phyloP scores from a whole-genome alignment of 2,888 invertebrate genomes.

The Esperia sulphurella region DNA sequence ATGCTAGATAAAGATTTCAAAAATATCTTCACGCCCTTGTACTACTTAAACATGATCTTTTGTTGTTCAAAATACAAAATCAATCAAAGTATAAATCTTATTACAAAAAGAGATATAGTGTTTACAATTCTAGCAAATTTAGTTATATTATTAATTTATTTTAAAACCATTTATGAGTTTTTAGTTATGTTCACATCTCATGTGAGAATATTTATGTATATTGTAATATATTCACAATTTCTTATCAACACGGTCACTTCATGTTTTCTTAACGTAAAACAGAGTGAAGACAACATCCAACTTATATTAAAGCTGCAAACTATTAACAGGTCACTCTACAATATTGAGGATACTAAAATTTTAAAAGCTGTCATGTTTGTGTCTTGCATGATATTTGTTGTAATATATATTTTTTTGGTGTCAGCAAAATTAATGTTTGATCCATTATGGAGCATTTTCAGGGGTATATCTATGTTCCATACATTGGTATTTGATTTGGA shows the following conservation, averaged over 20 bases:
- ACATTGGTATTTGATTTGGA: conserved; percentile 23
- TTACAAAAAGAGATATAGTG: background rate
- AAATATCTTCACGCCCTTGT: background rate
- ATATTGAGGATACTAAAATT: no score
- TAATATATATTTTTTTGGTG: conserved; percentile 1
- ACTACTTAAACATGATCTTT: background rate
- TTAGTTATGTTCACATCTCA: background rate
- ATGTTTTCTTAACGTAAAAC: background rate
- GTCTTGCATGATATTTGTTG: background rate
- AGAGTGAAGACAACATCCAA: background rate
- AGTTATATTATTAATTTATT: background rate
- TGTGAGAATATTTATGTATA: background rate
- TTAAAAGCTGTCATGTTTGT: background rate
- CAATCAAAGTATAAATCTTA: background rate
- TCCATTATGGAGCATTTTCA: conserved; percentile 12
- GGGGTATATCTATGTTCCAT: conserved; percentile 14
- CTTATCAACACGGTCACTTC: background rate
- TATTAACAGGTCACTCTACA: background rate
- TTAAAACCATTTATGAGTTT: background rate
- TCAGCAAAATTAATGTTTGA: conserved; percentile 10
- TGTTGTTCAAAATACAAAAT: background rate
- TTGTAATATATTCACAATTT: background rate
- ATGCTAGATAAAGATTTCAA: background rate
- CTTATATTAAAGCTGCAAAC: background rate
- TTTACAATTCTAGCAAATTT: background rate